Evolutionary conservation across 2,797 vertebrate genomes (phyloP).

Genomic region (Sus cebifrons): DNA sequence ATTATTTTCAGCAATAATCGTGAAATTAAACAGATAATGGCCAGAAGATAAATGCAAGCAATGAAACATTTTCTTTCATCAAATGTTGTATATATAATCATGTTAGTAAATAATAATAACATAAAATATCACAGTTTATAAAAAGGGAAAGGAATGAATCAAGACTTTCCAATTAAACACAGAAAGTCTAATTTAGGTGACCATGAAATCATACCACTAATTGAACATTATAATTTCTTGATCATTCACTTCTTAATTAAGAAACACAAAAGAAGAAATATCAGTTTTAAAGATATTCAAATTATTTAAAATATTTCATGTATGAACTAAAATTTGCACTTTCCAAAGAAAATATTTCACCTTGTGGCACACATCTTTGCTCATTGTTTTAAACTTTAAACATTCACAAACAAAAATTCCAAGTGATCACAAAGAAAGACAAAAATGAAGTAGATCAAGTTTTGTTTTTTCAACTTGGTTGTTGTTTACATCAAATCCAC

Average conservation of each 20-base stretch:
- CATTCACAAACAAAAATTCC: constrained; percentile 6
- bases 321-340: constrained; percentile 29
- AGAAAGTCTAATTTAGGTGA: constrained; percentile 10
- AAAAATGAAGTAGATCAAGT: not conserved
- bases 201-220: not conserved
- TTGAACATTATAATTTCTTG: not conserved
- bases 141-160: not conserved
- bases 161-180: constrained; percentile 11
- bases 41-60: constrained; percentile 32
- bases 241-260: constrained; percentile 48
- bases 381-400: constrained; percentile 46
- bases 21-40: not conserved
- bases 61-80: not conserved
- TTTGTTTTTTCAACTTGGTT: not conserved
- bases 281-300: not conserved
- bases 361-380: not conserved
- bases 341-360: not conserved
- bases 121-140: not conserved
- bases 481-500: not conserved
- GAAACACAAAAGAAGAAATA: constrained; percentile 15
- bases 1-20: not conserved
- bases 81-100: not conserved
- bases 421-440: constrained; percentile 12
- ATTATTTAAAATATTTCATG: constrained; percentile 32
- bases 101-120: constrained; percentile 26